phyloP scores from a whole-genome alignment of 2,888 invertebrate genomes.

The Drosophila neotestacea region DNA sequence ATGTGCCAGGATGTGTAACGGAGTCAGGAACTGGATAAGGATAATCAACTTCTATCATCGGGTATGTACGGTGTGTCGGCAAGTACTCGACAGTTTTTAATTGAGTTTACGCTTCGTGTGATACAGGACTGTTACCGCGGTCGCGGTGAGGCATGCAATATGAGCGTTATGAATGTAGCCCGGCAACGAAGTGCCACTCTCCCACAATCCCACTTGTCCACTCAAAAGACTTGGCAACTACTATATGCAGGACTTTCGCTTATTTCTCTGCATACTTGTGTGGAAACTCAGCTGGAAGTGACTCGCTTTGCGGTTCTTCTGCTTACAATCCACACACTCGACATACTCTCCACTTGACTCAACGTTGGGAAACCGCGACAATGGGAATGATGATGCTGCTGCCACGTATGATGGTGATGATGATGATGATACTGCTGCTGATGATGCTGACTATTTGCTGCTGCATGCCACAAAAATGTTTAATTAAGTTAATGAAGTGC shows the following conservation, averaged over 20 bases:
- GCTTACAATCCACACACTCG: slow-evolving; percentile 33
- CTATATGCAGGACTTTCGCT: slow-evolving; percentile 26
- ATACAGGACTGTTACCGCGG: slow-evolving; percentile 27
- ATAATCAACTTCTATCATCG: slow-evolving; percentile 73
- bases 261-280: slow-evolving; percentile 33
- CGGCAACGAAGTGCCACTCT: slow-evolving; percentile 8
- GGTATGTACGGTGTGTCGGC: slow-evolving; percentile 45
- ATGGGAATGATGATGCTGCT: slow-evolving; percentile 21
- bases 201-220: neutral
- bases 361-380: slow-evolving; percentile 31
- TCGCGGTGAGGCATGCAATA: slow-evolving; percentile 37
- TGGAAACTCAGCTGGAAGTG: slow-evolving; percentile 65
- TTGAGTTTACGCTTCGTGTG: slow-evolving; percentile 77
- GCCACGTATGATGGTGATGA: slow-evolving; percentile 1
- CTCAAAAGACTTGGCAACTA: slow-evolving; percentile 22
- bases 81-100: slow-evolving; percentile 75
- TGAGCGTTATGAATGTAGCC: slow-evolving; percentile 62
- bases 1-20: slow-evolving; percentile 48
- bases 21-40: slow-evolving; percentile 47
- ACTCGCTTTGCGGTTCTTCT: slow-evolving; percentile 71
- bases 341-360: slow-evolving; percentile 21
- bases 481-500: slow-evolving; percentile 80
- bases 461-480: slow-evolving; percentile 55
- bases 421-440: slow-evolving; percentile 16
- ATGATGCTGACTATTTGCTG: slow-evolving; percentile 20